Evolutionary conservation across 2,113 vertebrate genomes (phyloP), one percentile per base, ranked within the genome.

Genomic region (Trogon surrucura): DNA sequence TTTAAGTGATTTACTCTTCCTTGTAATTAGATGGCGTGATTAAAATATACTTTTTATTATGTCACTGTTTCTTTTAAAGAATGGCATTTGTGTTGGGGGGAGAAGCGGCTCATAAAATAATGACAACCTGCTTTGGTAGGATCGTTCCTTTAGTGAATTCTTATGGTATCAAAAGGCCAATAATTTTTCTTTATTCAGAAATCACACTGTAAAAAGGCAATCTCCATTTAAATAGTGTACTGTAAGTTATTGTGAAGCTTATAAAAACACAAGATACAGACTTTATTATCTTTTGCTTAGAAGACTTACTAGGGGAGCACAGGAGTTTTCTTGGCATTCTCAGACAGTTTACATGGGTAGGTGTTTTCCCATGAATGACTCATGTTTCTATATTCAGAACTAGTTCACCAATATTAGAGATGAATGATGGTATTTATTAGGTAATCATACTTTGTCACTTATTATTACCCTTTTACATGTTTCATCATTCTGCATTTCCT

Each of bases 161-260:
- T 11, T 89, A 12, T 50, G 45, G 16, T 81, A 72, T 65, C 45
- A 75, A 82, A 87, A 89, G 48, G 5, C 11, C 34, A 85, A 34
- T 57, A 78, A 67, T 56, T 89, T 75, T 94, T 32, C 29, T 85
- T 89, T 90, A 21, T 81, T 91, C 74, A 75, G 56, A 90, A 93
- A 9, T 60, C 75, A 61, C 16, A 26, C 22, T 74, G 23, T 93
- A 81, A 83, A 88, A 88, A 66, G 23, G 9, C 32, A 82, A 56
- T 78, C 51, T 51, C 32, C 44, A 30, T 70, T 85, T 86, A 45
- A 69, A 80, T 56, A 72, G 11, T n/a, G 16, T 27, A 19, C 13
- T 41, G 3, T 38, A 73, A 78, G 12, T 47, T 79, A 60, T 64
- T 65, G 38, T 62, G 79, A 64, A 91, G 2, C 30, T 93, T 84